These are phyloP conservation scores for Propithecus deckenii DNA, from an alignment of 2,797 vertebrate species.

Conservation along the genomic window DNA sequence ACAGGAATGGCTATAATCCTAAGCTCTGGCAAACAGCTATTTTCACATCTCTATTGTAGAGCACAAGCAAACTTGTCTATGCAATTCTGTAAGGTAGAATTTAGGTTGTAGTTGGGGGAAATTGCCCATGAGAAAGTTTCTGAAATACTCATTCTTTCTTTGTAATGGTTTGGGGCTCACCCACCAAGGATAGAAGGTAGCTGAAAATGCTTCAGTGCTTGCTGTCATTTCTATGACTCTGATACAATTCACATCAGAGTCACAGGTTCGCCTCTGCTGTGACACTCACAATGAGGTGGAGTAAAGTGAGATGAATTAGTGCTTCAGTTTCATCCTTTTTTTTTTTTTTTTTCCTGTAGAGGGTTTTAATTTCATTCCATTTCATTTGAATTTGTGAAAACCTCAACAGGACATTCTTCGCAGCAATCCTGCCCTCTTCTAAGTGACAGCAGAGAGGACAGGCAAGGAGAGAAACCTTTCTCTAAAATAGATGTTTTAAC, in stretches of 20 bases:
- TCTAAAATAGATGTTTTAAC: background rate
- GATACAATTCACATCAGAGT: background rate
- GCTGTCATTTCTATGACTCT: conserved; percentile 7
- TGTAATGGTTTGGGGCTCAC: background rate
- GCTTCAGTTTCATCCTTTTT: background rate
- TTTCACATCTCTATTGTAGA: background rate
- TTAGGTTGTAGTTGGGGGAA: background rate
- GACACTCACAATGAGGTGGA: background rate
- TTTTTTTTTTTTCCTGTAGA: background rate
- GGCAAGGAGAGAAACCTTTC: background rate
- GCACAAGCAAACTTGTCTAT: background rate
- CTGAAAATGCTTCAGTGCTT: background rate
- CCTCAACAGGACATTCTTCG: background rate
- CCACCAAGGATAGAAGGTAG: background rate
- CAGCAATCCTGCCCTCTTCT: background rate
- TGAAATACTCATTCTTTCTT: conserved; percentile 17
- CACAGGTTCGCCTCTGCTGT: background rate
- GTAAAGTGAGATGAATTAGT: background rate
- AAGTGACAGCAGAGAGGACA: background rate
- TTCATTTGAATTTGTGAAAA: conserved; percentile 34
- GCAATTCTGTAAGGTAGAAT: conserved; percentile 1
- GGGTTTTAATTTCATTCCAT: conserved; percentile 17
- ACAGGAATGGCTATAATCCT: background rate
- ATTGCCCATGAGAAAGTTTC: conserved; percentile 2
- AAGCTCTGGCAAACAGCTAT: background rate